Base-by-base conservation (phyloP, 2,113 vertebrate genomes). In the Condylura cristata region DNA sequence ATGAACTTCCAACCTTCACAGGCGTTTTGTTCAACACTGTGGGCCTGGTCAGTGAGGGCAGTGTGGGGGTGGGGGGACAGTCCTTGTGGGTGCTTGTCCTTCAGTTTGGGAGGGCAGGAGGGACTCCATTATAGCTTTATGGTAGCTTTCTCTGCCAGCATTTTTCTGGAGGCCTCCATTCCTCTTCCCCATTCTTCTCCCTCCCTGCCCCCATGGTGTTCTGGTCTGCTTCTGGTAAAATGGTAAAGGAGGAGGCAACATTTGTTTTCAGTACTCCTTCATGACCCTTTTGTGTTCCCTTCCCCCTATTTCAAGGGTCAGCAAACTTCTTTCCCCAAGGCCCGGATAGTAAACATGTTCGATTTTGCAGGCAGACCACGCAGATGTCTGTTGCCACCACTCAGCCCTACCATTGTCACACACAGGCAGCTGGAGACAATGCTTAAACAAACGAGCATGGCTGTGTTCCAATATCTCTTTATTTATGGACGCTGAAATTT, bases 1-100 rank as follows among this genome's bases (percentile, higher is more conserved):
- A 99, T 9, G 99, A 99, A 97, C 99, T 99, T 96, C 99, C 99
- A 0, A 99, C 99, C 82, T 99, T 99, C 97, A 99, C 99, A 51
- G 99, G 99, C 70, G 99, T 99, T 97, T 98, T 99, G 95, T 99
- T 99, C 98, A 99, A 98, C 97, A 99, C 99, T 4, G 99, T 99
- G 97, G 99, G 99, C 94, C 98, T 99, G 99, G 99, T 99, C 46
- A 93, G 96, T 97, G 91, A 51, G 92, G 58, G 95, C 48, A 34
- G 12, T 34, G 39, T 26, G 6, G 53, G 79, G 61, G 34, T 17
- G 37, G 37, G 94, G 16, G 18, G 44, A 1, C 39, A 75, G 9
- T 22, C 37, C 28, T 92, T 16, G 30, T 72, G 93, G 86, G 28
- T 6, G 2, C 30, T 90, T 83, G n/a, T 60, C 30, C 75, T 86